Evolutionary conservation across 2,113 vertebrate genomes (phyloP), one percentile per base, ranked within the genome.

Genomic region (Actenoides lindsayi): DNA sequence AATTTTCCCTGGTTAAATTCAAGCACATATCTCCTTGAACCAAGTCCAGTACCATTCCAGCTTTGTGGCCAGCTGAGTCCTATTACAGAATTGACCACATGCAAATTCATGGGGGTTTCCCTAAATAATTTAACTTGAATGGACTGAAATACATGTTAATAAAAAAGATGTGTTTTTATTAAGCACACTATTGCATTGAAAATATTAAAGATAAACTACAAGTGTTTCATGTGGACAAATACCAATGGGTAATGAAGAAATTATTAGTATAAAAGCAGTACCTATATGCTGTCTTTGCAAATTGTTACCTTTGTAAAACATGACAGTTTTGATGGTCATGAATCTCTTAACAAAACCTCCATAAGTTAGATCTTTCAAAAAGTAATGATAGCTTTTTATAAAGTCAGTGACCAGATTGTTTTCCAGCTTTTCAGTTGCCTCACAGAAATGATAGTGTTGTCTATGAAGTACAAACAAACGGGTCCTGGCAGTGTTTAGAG

Each of bases 21-120:
- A 95, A 97, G 94, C 96, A 96, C 94, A 96, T 97, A 97, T 98
- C 97, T 98, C 79, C 95, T 94, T 94, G 93, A 93, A 93, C 35
- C 51, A 82, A 82, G 63, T 87, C 96, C 97, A 97, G 81, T 86
- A 95, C 95, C 75, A 59, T 93, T 97, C 85, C 92, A 93, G 87
- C 81, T 97, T 95, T 95, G 96, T 97, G 96, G 95, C 96, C 97
- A 97, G 76, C 96, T 98, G 96, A 98, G 93, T 97, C 94, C 95
- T 94, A 96, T 98, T 98, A 98, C 93, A 97, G 87, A 96, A 74
- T 76, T 98, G 95, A 97, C 98, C 97, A 97, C 97, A 97, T 97
- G 97, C 75, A 97, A 96, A 97, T 98, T 98, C 85, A 96, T 96
- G 91, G 92, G 96, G 97, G 85, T 96, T 97, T 96, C 96, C 97